phyloP scores from a whole-genome alignment of 2,888 invertebrate species.

The Caenorhabditis sulstoni region DNA sequence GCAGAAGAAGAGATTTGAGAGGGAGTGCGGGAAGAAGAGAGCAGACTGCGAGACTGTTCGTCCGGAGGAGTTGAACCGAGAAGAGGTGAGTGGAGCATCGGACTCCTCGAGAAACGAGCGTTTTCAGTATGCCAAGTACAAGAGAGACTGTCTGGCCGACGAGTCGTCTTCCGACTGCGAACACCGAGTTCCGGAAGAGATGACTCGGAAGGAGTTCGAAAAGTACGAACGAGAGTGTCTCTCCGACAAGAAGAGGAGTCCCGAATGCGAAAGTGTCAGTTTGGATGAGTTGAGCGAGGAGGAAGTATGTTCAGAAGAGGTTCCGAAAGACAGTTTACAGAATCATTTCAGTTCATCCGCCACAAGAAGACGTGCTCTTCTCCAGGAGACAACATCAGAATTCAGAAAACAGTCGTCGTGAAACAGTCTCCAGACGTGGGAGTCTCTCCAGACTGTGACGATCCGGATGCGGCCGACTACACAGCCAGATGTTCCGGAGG shows the following conservation, averaged over 20 bases:
- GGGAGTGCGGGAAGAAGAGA: slow-evolving; percentile 9
- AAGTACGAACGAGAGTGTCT: slow-evolving; percentile 23
- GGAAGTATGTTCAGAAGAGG: slow-evolving; percentile 11
- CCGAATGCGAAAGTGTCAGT: slow-evolving; percentile 26
- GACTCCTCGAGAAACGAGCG: not conserved
- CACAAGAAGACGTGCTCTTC: slow-evolving; percentile 27
- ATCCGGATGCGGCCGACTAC: not conserved
- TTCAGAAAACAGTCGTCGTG: slow-evolving; percentile 10
- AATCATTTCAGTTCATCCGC: slow-evolving; percentile 8
- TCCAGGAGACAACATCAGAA: slow-evolving; percentile 21
- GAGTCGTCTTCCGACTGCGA: not conserved
- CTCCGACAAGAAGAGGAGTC: not conserved
- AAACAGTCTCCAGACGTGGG: not conserved
- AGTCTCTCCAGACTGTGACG: slow-evolving; percentile 11
- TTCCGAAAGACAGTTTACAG: too few relatives aligned
- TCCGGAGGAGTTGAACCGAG: not conserved
- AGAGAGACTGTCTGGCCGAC: slow-evolving; percentile 6
- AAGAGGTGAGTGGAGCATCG: not conserved
- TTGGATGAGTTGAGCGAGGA: slow-evolving; percentile 18
- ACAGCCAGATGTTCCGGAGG: too few relatives aligned
- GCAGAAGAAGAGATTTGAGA: slow-evolving; percentile 7
- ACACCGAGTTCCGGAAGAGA: not conserved
- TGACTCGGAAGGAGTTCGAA: slow-evolving; percentile 2
- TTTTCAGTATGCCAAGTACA: slow-evolving; percentile 18
- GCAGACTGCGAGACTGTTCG: not conserved